Conservation (phyloP, 2,113 vertebrate species). For the Lipophrys pholis region DNA sequence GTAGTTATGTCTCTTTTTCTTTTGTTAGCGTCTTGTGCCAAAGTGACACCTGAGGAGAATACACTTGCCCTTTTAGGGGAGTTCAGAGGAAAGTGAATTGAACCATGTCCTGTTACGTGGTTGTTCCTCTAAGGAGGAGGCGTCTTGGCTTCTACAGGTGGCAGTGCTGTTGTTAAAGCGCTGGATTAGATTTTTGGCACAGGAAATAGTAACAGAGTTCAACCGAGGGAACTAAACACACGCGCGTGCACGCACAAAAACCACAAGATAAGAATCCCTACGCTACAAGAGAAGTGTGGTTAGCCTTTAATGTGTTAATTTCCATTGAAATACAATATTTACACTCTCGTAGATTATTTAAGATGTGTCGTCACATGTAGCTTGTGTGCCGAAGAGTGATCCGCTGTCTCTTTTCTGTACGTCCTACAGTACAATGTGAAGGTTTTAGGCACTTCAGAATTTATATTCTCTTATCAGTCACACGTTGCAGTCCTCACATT, state of each 20-base stretch:
- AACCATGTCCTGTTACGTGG: conserved; percentile 57
- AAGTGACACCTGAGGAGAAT: conserved; percentile 4
- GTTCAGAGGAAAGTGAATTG: conserved; percentile 42
- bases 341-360: conserved; percentile 51
- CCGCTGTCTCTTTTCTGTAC: conserved; percentile 6
- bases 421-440: background rate
- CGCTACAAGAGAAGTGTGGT: conserved; percentile 41
- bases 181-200: conserved; percentile 81
- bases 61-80: conserved; percentile 20
- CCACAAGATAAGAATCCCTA: conserved; percentile 47
- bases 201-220: conserved; percentile 56
- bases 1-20: conserved; percentile 13
- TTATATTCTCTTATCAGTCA: background rate
- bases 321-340: conserved; percentile 65
- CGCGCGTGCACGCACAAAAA: no score
- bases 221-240: conserved; percentile 56
- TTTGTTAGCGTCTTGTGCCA: conserved; percentile 10
- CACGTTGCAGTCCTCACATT: background rate
- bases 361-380: no score
- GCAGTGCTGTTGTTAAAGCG: conserved; percentile 74
- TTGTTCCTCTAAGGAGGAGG: conserved; percentile 34
- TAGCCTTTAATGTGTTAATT: conserved; percentile 72
- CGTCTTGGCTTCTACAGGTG: conserved; percentile 57
- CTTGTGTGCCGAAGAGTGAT: conserved; percentile 1
- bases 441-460: conserved; percentile 7